A percentile compares a stretch with the other conserved stretches of the same genome.
phyloP scores from a whole-genome alignment of 2,113 vertebrate genomes.

The Pelecanoides urinatrix region DNA sequence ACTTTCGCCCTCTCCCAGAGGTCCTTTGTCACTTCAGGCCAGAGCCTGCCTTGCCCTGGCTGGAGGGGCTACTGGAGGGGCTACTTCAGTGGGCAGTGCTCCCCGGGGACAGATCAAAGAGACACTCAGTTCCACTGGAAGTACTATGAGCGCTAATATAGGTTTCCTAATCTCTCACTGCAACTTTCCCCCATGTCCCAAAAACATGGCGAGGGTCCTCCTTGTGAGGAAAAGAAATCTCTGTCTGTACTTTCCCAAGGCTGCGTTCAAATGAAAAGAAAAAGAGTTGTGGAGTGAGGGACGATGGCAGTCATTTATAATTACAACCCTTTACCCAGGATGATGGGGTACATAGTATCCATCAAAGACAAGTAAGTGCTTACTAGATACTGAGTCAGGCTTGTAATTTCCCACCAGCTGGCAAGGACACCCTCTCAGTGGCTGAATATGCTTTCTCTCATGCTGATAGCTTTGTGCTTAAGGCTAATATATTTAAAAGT shows the following conservation, averaged over 20 bases:
- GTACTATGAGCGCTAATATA: background rate
- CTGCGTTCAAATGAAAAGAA: background rate
- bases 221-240: background rate
- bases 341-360: background rate
- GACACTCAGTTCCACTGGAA: background rate
- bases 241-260: background rate
- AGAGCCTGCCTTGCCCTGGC: background rate
- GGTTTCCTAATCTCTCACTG: background rate
- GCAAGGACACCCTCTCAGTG: background rate
- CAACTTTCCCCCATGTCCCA: background rate
- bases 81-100: background rate
- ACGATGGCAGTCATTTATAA: background rate
- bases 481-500: background rate
- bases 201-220: background rate
- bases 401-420: conserved; percentile 15
- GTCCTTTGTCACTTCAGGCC: background rate
- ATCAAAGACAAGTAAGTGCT: background rate
- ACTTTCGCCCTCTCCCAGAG: background rate
- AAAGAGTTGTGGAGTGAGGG: background rate
- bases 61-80: background rate
- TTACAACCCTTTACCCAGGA: background rate
- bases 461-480: background rate
- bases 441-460: background rate
- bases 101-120: background rate
- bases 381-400: background rate